Base-by-base conservation (phyloP, 2,113 vertebrate species). In the Callithrix jacchus region DNA sequence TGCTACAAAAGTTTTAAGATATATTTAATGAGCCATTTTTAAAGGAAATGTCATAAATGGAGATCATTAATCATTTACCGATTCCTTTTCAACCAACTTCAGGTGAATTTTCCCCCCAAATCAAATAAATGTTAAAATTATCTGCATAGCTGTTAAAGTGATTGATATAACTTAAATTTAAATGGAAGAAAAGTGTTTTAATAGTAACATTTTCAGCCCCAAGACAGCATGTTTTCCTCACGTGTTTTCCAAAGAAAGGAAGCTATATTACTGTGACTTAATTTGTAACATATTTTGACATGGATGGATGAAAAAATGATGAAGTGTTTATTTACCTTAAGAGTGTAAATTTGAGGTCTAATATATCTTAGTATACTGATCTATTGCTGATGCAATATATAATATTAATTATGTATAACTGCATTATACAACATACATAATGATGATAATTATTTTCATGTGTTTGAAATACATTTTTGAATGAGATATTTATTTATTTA, bases 201-300 rank as follows among this genome's bases (percentile, higher is more conserved):
- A 76, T 83, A 47, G 40, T 18, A 87, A 61, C 52, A 81, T 87
- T 93, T 95, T 90, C 30, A 91, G 32, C 76, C 35, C 14, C 35
- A 74, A 82, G 49, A 76, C 27, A 89, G 40, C 64, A 42, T n/a
- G 16, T 83, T 79, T 89, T 95, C 58, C 52, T 96, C 45, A 76
- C 79, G 25, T 94, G 42, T 79, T 92, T 89, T 87, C 35, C n/a
- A 56, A 70, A 52, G 35, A 66, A 40, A 56, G 49, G 42, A 92
- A 92, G 14, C 42, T 45, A 68, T 45, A 79, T 47, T 83, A 17
- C 45, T 58, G 8, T 35, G 42, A 45, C 27, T 95, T 85, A 91
- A 81, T 89, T 94, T 47, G 42, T 94, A 9, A 66, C 80, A 42
- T 81, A 74, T 80, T 94, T 95, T 81, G 94, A 95, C 27, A 71